A percentile compares a stretch with the other conserved stretches of the same genome.
These are phyloP conservation scores for Danio choprae DNA, from an alignment of 2,797 vertebrate genomes.

Conservation along the genomic window DNA sequence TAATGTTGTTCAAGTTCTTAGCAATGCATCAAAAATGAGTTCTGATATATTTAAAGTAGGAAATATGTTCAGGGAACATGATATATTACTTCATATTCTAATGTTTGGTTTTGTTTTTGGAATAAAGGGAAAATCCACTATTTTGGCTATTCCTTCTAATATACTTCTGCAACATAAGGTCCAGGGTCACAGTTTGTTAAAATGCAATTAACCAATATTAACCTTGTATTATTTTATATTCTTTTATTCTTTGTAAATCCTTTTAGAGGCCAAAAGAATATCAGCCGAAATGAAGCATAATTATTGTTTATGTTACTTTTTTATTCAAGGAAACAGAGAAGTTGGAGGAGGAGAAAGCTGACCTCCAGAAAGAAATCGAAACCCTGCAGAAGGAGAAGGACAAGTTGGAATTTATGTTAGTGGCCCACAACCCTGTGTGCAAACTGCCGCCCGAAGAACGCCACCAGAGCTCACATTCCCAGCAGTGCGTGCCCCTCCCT, in stretches of 20 bases:
- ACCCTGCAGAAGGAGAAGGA: conserved; percentile 97
- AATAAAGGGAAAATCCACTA: too few species aligned
- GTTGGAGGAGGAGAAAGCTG: conserved; percentile 95
- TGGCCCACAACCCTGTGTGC: conserved; percentile 95
- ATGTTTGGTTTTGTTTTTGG: too few species aligned
- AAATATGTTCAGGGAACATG: too few species aligned
- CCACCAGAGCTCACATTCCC: conserved; percentile 68
- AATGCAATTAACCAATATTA: too few species aligned
- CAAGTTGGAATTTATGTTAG: conserved; percentile 98
- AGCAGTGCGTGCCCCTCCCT: conserved; percentile 80
- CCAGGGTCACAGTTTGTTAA: background rate
- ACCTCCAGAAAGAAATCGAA: conserved; percentile 97
- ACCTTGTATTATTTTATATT: too few species aligned
- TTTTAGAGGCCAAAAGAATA: background rate
- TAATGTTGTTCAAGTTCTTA: too few species aligned
- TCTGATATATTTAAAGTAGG: too few species aligned
- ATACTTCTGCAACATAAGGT: too few species aligned
- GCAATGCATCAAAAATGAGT: too few species aligned
- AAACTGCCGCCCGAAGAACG: conserved; percentile 92
- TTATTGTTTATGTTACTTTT: background rate
- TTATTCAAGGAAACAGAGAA: conserved; percentile 91
- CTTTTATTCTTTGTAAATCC: background rate
- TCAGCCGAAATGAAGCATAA: background rate
- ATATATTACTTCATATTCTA: too few species aligned
- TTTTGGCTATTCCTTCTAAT: too few species aligned